Conservation (phyloP, 2,113 vertebrate genomes). For the Anguilla japonica region DNA sequence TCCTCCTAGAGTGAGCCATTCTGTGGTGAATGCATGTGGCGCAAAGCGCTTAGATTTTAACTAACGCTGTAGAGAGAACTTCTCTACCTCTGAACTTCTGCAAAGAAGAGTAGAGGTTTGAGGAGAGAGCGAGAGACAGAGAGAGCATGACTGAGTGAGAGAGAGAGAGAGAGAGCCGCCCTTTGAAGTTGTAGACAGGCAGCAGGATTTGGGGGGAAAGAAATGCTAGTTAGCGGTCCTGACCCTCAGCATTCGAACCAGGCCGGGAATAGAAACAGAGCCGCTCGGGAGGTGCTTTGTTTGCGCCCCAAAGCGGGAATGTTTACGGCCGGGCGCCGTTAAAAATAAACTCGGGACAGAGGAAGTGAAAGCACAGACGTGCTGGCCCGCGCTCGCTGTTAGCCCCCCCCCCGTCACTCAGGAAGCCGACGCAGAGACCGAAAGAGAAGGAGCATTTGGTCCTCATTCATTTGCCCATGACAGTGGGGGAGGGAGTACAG, state of each 20-base stretch:
- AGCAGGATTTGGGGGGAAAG: neutral
- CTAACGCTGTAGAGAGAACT: neutral
- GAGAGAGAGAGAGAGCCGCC: neutral
- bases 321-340: slow-evolving; percentile 4
- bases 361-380: neutral
- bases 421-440: neutral
- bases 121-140: neutral
- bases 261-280: neutral
- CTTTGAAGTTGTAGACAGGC: neutral
- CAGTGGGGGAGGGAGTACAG: too few species aligned
- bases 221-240: neutral
- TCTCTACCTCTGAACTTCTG: neutral
- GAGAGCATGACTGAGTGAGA: neutral
- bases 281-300: neutral
- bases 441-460: neutral
- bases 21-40: neutral
- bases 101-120: neutral
- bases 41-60: neutral
- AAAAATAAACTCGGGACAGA: neutral
- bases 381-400: neutral
- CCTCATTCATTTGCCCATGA: neutral
- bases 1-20: neutral
- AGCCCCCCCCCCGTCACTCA: neutral
- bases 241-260: neutral
- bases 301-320: neutral